Conservation (phyloP, 2,888 invertebrate genomes). For the Sinhomidia bicolor region DNA sequence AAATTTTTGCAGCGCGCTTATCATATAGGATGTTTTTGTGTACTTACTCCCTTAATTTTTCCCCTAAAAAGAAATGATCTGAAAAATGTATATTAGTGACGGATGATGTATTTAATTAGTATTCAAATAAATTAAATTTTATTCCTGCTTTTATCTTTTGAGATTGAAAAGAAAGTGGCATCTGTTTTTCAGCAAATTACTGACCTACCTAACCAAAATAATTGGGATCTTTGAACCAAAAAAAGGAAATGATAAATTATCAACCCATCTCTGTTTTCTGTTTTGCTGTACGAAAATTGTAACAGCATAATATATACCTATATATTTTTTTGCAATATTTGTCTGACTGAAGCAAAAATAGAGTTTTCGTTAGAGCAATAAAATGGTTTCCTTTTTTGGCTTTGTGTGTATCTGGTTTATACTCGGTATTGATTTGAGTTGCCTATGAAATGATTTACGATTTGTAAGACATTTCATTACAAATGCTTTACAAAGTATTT, state of each 20-base stretch:
- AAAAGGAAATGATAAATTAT: constrained; percentile 3
- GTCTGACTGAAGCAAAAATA: background rate
- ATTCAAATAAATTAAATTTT: no score
- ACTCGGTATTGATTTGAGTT: background rate
- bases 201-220: constrained; percentile 18
- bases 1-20: no score
- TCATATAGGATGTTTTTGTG: no score
- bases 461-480: background rate
- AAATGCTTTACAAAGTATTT: background rate
- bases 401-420: no score
- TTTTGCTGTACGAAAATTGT: no score
- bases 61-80: no score
- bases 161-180: constrained; percentile 24
- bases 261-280: no score
- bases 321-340: background rate
- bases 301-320: no score
- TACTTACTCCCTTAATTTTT: no score
- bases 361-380: background rate
- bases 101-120: no score
- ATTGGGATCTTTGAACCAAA: constrained; percentile 42
- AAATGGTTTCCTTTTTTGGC: constrained; percentile 17
- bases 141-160: no score
- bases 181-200: background rate
- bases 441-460: background rate
- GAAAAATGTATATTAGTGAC: no score